These are phyloP conservation scores for Uria aalge DNA, from an alignment of 2,113 vertebrate genomes.

Conservation along the genomic window DNA sequence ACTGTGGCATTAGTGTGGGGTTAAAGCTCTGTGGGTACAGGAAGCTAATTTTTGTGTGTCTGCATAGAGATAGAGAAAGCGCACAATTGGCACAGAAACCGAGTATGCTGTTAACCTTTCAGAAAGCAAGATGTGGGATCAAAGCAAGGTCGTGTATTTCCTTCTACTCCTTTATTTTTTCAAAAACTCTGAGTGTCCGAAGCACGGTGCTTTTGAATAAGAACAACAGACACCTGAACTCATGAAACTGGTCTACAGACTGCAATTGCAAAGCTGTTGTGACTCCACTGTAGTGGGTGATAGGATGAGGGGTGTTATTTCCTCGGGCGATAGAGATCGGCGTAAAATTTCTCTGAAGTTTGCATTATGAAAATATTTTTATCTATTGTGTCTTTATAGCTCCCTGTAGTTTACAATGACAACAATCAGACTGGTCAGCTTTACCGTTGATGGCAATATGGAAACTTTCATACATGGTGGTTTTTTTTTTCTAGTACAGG, in stretches of 20 bases:
- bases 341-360: background rate
- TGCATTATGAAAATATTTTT: background rate
- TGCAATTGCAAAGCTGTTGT: background rate
- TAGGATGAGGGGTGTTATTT: background rate
- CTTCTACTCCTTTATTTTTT: background rate
- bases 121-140: background rate
- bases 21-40: background rate
- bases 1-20: rapidly evolving
- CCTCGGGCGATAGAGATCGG: background rate
- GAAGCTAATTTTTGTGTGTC: background rate
- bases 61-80: background rate
- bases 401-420: background rate
- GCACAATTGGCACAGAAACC: rapidly evolving
- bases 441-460: background rate
- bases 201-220: rapidly evolving
- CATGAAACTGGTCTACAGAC: rapidly evolving
- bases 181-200: rapidly evolving
- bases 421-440: background rate
- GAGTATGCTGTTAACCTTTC: background rate
- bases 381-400: background rate
- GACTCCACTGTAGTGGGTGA: background rate
- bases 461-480: rapidly evolving
- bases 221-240: background rate
- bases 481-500: background rate
- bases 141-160: background rate